These are phyloP conservation scores for Rynchops niger DNA, from an alignment of 2,113 vertebrate genomes.

Conservation along the genomic window DNA sequence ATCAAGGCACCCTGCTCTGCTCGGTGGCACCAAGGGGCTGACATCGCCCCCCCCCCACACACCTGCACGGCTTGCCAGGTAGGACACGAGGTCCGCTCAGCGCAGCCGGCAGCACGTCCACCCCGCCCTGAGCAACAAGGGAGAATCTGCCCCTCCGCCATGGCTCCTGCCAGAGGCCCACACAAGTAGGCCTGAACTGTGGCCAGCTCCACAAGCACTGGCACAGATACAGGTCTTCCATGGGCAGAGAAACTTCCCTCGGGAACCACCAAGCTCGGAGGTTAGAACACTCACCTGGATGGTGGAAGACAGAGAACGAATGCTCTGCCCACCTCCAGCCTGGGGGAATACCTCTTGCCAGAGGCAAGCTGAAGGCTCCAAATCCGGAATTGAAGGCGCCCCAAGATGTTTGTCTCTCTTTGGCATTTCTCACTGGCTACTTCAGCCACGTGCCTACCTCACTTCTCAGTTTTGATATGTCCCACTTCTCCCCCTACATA, in stretches of 20 bases:
- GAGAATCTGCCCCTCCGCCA: background rate
- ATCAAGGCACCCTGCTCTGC: background rate
- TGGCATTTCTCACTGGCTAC: background rate
- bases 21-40: background rate
- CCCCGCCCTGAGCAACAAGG: background rate
- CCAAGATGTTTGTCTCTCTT: background rate
- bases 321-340: background rate
- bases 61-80: background rate
- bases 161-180: fast-evolving
- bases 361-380: background rate
- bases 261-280: background rate
- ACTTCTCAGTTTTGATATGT: background rate
- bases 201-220: background rate
- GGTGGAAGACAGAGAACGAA: background rate
- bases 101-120: fast-evolving
- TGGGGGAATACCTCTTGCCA: background rate
- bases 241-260: background rate
- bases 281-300: background rate
- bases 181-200: fast-evolving
- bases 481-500: background rate
- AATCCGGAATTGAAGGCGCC: background rate
- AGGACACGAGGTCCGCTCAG: background rate
- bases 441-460: background rate
- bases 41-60: fast-evolving
- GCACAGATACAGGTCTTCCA: background rate